Conservation (phyloP, 92 coral and sea anemone species). For the Zoanthus sociatus region DNA sequence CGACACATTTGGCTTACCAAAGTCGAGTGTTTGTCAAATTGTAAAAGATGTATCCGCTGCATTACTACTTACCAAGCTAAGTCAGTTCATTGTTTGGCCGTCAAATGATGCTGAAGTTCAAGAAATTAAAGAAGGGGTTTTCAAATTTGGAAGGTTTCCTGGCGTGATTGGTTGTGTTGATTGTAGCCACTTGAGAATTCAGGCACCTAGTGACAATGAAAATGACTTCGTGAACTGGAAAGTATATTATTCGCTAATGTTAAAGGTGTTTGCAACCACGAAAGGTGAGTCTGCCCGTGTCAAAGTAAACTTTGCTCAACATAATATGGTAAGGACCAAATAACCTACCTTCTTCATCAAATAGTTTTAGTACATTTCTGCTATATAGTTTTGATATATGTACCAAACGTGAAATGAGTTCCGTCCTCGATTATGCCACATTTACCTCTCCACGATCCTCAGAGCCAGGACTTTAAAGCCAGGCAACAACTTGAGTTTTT, state of each 20-base stretch:
- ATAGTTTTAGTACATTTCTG: not conserved
- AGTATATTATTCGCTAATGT: not conserved
- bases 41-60: conserved; percentile 1
- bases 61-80: not conserved
- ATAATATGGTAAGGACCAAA: not conserved
- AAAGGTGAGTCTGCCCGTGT: conserved; percentile 9
- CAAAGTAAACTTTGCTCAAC: conserved; percentile 1
- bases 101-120: conserved; percentile 19
- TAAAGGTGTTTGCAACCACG: conserved; percentile 12
- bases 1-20: conserved; percentile 12
- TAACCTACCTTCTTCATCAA: conserved; percentile 1
- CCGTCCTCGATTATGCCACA: conserved; percentile 4
- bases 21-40: conserved; percentile 9
- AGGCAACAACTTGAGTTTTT: not conserved
- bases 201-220: not conserved
- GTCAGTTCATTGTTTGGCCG: conserved; percentile 11
- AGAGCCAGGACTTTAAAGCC: not conserved
- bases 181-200: conserved; percentile 6
- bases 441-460: not conserved
- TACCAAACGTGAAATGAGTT: not conserved
- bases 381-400: not conserved
- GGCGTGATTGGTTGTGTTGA: not conserved
- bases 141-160: not conserved
- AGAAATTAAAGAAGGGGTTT: not conserved
- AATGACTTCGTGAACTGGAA: conserved; percentile 2